Evolutionary conservation across 2,113 vertebrate genomes (phyloP).

Genomic region (Cyphomyrus plagiostoma): DNA sequence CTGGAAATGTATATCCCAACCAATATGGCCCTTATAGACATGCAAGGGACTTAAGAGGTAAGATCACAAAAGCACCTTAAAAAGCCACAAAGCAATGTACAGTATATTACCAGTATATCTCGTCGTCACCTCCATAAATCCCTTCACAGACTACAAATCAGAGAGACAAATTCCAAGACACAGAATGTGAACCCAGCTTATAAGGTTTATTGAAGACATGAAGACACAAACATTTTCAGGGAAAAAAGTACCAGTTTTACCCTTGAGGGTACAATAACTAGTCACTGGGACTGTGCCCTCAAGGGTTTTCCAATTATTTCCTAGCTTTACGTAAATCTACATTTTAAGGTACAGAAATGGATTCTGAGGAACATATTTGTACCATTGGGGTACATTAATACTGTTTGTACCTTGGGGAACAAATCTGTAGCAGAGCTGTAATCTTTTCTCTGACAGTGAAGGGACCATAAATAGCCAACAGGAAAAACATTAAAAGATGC

Average conservation of each 20-base stretch:
- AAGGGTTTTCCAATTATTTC: background rate
- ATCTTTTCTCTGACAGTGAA: background rate
- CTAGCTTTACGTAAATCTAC: background rate
- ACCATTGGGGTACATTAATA: background rate
- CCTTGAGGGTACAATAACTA: background rate
- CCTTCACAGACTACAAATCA: background rate
- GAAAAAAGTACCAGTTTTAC: too few species aligned
- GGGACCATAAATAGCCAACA: background rate
- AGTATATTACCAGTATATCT: background rate
- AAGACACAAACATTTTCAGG: background rate
- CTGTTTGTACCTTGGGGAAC: background rate
- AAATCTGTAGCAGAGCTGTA: too few species aligned
- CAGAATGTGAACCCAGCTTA: background rate
- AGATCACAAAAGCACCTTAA: background rate
- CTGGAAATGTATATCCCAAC: background rate
- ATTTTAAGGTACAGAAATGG: background rate
- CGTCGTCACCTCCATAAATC: background rate
- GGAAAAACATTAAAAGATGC: background rate
- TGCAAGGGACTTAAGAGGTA: background rate
- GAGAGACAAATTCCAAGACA: background rate
- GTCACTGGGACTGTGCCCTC: background rate
- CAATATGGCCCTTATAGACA: background rate
- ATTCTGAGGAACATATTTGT: background rate
- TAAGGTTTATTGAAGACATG: background rate
- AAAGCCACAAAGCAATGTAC: background rate